Conservation (phyloP, 37 sponge, comb jelly and placozoan genomes). For the Halichondria panicea region DNA sequence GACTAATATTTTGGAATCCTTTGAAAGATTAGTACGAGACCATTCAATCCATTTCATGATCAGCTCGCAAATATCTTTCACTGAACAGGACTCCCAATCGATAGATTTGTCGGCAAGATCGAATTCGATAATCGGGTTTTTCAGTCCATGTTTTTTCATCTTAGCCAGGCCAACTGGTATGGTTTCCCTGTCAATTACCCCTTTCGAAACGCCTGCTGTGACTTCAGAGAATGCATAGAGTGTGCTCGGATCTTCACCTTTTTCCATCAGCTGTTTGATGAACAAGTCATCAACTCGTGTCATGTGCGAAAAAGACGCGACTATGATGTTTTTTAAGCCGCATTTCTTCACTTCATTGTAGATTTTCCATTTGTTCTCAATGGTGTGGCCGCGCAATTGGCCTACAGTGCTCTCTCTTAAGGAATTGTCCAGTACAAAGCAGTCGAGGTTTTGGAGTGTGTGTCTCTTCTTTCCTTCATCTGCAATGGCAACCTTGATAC, state of each 20-base stretch:
- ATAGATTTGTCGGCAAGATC: constrained; percentile 45
- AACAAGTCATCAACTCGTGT: constrained; percentile 83
- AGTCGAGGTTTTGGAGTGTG: constrained; percentile 65
- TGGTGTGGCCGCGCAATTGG: constrained; percentile 78
- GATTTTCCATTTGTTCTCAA: constrained; percentile 77
- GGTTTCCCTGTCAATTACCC: constrained; percentile 48
- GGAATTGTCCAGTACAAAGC: constrained; percentile 88
- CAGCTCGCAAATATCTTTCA: constrained; percentile 59
- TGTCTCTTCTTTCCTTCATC: constrained; percentile 32
- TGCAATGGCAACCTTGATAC: too few species aligned
- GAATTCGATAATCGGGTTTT: constrained; percentile 69
- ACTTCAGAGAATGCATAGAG: constrained; percentile 80
- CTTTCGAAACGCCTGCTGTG: constrained; percentile 31
- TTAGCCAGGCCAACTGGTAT: constrained; percentile 64
- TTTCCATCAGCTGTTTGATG: constrained; percentile 43
- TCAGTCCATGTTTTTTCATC: constrained; percentile 65
- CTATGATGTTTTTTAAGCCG: constrained; percentile 74
- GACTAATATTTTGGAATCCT: constrained; percentile 55
- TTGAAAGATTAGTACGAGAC: constrained; percentile 28
- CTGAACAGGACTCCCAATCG: constrained; percentile 62
- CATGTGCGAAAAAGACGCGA: constrained; percentile 76
- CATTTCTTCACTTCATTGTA: constrained; percentile 67
- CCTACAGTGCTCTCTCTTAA: constrained; percentile 93
- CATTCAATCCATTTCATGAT: constrained; percentile 62
- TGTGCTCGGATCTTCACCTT: constrained; percentile 53